Evolutionary conservation across 2,113 vertebrate genomes (phyloP), one percentile per base, ranked within the genome.

Genomic region (Hippopotamus amphibius): DNA sequence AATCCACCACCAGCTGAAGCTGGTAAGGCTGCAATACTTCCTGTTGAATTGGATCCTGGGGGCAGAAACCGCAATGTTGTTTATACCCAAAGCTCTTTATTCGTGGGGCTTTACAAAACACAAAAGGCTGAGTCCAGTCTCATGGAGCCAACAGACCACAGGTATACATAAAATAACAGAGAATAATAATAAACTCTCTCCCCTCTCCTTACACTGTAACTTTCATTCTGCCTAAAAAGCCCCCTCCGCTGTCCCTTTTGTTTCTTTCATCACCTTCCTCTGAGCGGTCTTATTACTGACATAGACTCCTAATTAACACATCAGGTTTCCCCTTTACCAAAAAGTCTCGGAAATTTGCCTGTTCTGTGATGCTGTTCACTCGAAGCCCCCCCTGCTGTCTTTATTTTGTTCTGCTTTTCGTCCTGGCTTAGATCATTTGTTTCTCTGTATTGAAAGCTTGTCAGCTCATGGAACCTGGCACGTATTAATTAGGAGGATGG

Each of bases 391-490:
- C 96, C 97, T 90, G 93, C 94, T 33, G 87, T 71, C 95, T 97
- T 89, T 93, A 96, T 97, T 96, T 95, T 95, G 92, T 94, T 95
- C 92, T 6, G 90, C 76, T 83, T 94, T 69, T 61, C 16, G 1
- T 80, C 92, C 92, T 87, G 74, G 96, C 97, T 93, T 28, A 37
- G 84, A 88, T 65, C 88, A 41, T 82, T 93, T 88, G 80, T 96
- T 96, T 97, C 97, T 95, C 89, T 97, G 92, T 96, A 94, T 95
- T 97, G 97, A 97, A 93, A 98, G 97, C 97, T 93, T 98, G 97
- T 97, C 97, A 96, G 69, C 95, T 94, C 96, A 5, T 21, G 41
- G 95, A 89, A 97, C 94, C 97, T 95, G 97, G 97, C 97, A 95
- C 17, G 69, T 96, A 97, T 66, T 96, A 95, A 98, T 98, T 95